These are phyloP conservation scores for Montipora foliosa DNA, from an alignment of 64 coral and sea anemone species.

Conservation along the genomic window DNA sequence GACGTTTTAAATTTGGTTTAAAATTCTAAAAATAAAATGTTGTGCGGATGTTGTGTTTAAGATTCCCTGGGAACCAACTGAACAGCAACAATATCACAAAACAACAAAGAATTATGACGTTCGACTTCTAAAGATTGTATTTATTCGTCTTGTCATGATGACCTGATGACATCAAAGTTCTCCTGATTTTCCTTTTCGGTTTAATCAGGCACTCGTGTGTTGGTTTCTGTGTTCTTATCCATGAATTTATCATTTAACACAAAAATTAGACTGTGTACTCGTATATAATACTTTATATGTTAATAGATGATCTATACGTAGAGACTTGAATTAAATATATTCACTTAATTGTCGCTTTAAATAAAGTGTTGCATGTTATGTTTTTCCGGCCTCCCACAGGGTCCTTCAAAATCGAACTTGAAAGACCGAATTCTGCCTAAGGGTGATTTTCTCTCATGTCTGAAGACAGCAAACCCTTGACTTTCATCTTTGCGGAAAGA, in stretches of 20 bases:
- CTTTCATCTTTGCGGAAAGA: neutral
- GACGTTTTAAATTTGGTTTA: neutral
- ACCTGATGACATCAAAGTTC: neutral
- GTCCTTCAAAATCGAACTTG: neutral
- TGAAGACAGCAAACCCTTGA: neutral
- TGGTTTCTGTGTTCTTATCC: too few species aligned
- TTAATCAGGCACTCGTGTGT: neutral
- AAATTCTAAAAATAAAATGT: neutral
- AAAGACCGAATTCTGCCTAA: neutral
- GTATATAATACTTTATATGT: neutral
- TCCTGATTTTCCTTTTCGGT: neutral
- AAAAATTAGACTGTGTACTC: neutral
- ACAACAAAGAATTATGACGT: neutral
- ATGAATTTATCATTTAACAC: too few species aligned
- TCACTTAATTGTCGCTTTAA: neutral
- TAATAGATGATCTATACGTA: neutral
- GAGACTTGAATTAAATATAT: neutral
- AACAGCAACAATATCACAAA: neutral
- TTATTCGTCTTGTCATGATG: conserved; percentile 3
- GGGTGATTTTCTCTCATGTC: neutral
- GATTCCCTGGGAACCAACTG: neutral
- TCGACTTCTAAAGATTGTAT: neutral
- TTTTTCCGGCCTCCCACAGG: neutral
- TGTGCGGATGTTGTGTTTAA: neutral
- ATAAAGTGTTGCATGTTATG: neutral